phyloP scores from a whole-genome alignment of 2,888 invertebrate species.

The Bellardia bayeri region DNA sequence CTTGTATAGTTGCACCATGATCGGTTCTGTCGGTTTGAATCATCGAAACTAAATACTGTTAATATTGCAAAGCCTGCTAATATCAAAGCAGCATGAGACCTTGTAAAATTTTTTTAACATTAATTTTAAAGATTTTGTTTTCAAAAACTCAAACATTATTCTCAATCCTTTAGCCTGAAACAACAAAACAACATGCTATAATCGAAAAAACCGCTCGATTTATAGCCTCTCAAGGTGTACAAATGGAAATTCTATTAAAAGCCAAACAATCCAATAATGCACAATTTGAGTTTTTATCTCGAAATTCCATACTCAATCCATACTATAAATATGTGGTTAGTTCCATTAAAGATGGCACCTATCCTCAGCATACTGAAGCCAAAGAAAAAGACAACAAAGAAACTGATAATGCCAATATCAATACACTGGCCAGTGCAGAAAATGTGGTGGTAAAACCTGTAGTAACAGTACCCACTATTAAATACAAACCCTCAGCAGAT shows the following conservation, averaged over 20 bases:
- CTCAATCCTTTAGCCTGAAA: conserved; percentile 88
- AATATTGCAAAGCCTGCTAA: too few relatives aligned
- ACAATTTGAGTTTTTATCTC: conserved; percentile 96
- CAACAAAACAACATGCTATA: conserved; percentile 94
- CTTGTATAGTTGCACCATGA: too few relatives aligned
- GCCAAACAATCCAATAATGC: conserved; percentile 97
- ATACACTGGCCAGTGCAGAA: not conserved
- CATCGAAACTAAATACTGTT: too few relatives aligned
- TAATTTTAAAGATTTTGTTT: too few relatives aligned
- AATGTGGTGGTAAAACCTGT: conserved; percentile 74
- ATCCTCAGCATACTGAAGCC: conserved; percentile 79
- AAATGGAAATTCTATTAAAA: conserved; percentile 99
- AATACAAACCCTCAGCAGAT: conserved; percentile 93
- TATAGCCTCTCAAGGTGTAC: conserved; percentile 94
- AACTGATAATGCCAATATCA: conserved; percentile 33
- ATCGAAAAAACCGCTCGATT: conserved; percentile 97
- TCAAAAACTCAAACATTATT: not conserved
- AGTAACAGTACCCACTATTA: conserved; percentile 86
- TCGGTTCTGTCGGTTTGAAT: too few relatives aligned
- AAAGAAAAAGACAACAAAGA: conserved; percentile 49
- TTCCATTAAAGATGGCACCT: conserved; percentile 89
- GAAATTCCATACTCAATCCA: conserved; percentile 92
- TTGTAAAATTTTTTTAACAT: too few relatives aligned
- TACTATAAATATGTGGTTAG: conserved; percentile 93
- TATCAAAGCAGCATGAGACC: too few relatives aligned